Evolutionary conservation across 2,888 invertebrate genomes (phyloP).

Genomic region (Lithophane semibrunnea): DNA sequence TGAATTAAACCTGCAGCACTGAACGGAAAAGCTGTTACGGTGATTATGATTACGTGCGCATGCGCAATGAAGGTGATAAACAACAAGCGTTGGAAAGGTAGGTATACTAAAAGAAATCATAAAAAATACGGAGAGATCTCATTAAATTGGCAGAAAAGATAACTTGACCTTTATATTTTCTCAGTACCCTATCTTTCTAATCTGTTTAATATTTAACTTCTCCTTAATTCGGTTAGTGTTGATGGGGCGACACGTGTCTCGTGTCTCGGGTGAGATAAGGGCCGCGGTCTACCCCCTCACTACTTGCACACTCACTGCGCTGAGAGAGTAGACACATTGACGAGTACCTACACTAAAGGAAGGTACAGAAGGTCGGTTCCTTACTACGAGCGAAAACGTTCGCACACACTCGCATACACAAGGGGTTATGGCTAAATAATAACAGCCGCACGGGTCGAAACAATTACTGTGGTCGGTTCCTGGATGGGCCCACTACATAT

Average conservation of each 20-base stretch:
- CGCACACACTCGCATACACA: no score
- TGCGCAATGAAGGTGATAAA: not conserved
- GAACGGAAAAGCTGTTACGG: not conserved
- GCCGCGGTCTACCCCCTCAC: slow-evolving; percentile 6
- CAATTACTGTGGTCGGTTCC: no score
- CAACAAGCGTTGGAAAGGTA: not conserved
- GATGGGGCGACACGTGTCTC: slow-evolving; percentile 19
- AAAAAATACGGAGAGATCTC: not conserved
- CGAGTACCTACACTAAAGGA: not conserved
- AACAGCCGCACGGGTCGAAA: no score
- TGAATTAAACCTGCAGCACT: not conserved
- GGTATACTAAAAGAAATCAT: not conserved
- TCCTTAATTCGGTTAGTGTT: slow-evolving; percentile 25
- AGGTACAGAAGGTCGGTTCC: not conserved
- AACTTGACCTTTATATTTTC: not conserved
- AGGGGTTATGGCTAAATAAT: no score
- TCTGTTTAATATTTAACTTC: slow-evolving; percentile 30
- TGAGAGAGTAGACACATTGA: slow-evolving; percentile 16
- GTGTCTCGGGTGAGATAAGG: slow-evolving; percentile 35
- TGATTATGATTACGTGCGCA: not conserved
- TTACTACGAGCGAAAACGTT: not conserved
- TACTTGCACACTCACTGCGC: slow-evolving; percentile 8
- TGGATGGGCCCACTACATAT: no score
- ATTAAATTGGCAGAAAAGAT: not conserved
- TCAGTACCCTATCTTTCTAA: slow-evolving; percentile 25